A percentile compares a stretch with the other conserved stretches of the same genome.
These are phyloP conservation scores for Characodon lateralis DNA, from an alignment of 2,797 vertebrate species.

Conservation along the genomic window DNA sequence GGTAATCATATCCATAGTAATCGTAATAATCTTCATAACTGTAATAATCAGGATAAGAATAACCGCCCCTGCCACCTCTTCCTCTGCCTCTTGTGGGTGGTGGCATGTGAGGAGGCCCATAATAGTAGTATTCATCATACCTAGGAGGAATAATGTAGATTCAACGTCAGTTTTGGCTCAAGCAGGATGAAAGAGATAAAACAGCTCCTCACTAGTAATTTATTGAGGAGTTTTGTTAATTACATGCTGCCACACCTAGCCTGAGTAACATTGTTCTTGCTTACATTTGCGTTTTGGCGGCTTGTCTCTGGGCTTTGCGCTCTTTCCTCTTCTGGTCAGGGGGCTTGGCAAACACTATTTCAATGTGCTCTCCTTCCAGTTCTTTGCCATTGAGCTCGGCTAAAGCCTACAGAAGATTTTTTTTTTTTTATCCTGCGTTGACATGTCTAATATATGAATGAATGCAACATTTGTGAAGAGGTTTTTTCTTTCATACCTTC, in stretches of 20 bases:
- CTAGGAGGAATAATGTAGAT: slow-evolving; percentile 66
- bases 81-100: slow-evolving; percentile 94
- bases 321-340: slow-evolving; percentile 99
- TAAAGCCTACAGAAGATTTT: slow-evolving; percentile 86
- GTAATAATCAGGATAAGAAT: slow-evolving; percentile 97
- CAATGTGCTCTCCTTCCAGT: slow-evolving; percentile 97
- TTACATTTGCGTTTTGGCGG: slow-evolving; percentile 98
- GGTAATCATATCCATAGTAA: slow-evolving; percentile 99
- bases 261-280: slow-evolving; percentile 38
- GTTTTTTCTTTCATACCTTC: slow-evolving; percentile 82
- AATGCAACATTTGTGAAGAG: neutral
- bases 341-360: slow-evolving; percentile 99
- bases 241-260: neutral
- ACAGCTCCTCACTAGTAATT: neutral
- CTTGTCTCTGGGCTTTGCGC: slow-evolving; percentile 98
- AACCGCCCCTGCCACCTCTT: slow-evolving; percentile 92
- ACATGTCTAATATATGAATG: neutral
- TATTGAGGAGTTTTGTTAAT: neutral
- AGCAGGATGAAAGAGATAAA: neutral
- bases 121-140: slow-evolving; percentile 99
- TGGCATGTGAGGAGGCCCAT: slow-evolving; percentile 95
- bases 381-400: slow-evolving; percentile 98
- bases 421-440: neutral
- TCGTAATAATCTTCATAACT: slow-evolving; percentile 99
- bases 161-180: slow-evolving; percentile 5